These are phyloP conservation scores for Lutraria rhynchaena DNA, from an alignment of 1,140 invertebrate species.

Conservation along the genomic window DNA sequence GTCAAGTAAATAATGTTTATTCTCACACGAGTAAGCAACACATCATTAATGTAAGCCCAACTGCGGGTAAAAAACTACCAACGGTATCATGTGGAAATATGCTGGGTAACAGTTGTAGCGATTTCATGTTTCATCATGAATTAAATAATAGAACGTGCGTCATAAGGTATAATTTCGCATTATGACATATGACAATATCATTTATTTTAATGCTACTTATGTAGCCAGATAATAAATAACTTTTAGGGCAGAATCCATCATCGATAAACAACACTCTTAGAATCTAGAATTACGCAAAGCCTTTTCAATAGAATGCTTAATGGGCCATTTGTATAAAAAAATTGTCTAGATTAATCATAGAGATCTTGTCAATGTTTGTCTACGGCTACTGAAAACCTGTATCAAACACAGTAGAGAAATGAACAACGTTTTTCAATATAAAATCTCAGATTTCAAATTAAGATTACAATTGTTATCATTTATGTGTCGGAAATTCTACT, in stretches of 20 bases:
- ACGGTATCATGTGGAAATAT: too few relatives aligned
- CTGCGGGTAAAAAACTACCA: too few relatives aligned
- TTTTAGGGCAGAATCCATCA: background rate
- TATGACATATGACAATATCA: constrained; percentile 7
- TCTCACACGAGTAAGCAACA: too few relatives aligned
- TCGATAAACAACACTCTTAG: constrained; percentile 1
- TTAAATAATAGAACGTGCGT: too few relatives aligned
- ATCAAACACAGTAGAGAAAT: constrained; percentile 8
- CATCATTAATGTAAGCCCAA: too few relatives aligned
- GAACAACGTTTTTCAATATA: constrained; percentile 31
- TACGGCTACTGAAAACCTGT: background rate
- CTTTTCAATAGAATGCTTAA: constrained; percentile 10
- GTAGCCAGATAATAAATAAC: background rate
- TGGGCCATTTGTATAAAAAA: constrained; percentile 12
- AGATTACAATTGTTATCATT: constrained; percentile 44
- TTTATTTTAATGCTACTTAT: constrained; percentile 20
- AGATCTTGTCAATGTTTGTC: background rate
- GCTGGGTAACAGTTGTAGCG: too few relatives aligned
- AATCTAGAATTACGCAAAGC: background rate
- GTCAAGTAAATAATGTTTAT: too few relatives aligned
- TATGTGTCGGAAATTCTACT: background rate
- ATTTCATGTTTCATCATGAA: too few relatives aligned
- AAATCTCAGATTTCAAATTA: constrained; percentile 22
- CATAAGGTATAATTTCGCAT: too few relatives aligned
- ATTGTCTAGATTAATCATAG: constrained; percentile 14